These are phyloP conservation scores for Oryctes rhinoceros DNA, from an alignment of 1,140 invertebrate genomes.

Conservation along the genomic window DNA sequence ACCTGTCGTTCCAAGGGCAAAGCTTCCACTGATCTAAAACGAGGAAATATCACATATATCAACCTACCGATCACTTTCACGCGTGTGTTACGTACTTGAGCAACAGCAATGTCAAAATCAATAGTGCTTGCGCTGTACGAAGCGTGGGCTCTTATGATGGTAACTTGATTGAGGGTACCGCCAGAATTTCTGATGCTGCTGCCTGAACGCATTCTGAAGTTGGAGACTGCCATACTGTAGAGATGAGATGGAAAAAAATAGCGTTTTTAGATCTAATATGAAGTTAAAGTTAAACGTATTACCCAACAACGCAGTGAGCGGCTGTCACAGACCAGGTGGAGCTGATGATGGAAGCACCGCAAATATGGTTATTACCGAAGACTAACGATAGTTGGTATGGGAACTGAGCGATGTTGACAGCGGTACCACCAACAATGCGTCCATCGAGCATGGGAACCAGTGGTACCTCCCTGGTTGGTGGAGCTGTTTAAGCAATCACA, in stretches of 20 bases:
- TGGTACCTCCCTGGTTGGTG: too few relatives aligned
- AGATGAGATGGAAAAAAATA: too few relatives aligned
- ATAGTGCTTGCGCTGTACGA: not conserved
- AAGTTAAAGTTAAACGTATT: not conserved
- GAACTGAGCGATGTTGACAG: slow-evolving; percentile 58
- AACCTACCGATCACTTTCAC: too few relatives aligned
- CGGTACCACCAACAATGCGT: slow-evolving; percentile 62
- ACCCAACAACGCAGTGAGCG: slow-evolving; percentile 67
- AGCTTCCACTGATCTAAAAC: not conserved
- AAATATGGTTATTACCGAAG: slow-evolving; percentile 62
- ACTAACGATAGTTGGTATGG: slow-evolving; percentile 60
- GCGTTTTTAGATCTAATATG: not conserved
- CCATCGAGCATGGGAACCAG: slow-evolving; percentile 29
- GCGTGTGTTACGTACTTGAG: too few relatives aligned
- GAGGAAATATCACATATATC: too few relatives aligned
- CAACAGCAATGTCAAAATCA: slow-evolving; percentile 1
- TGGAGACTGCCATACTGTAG: slow-evolving; percentile 44
- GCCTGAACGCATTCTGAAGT: slow-evolving; percentile 32
- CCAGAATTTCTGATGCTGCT: not conserved
- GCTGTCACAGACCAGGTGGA: slow-evolving; percentile 68
- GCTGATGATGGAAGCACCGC: slow-evolving; percentile 70
- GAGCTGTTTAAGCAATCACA: too few relatives aligned
- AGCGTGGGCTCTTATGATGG: not conserved
- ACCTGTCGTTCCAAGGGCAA: not conserved
- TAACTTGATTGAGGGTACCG: not conserved